Base-by-base conservation (phyloP, 2,888 invertebrate genomes). In the Amorpha juglandis region DNA sequence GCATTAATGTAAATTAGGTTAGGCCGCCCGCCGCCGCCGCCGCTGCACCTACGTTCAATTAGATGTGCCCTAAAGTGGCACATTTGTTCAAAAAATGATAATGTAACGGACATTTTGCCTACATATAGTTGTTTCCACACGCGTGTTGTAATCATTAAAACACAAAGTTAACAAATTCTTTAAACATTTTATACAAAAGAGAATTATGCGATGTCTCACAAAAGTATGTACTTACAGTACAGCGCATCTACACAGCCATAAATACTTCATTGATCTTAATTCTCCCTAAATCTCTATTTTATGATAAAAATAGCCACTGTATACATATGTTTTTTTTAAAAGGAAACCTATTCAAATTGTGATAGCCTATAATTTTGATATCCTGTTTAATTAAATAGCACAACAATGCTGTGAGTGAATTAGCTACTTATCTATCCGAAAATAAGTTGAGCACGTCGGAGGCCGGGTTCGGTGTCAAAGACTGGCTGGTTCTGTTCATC, bases 1-100 rank as follows among this genome's bases (percentile, higher is more conserved):
- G 90, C 92, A 92, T 93, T 92, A 92, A 92, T 93, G 92, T 93
- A 92, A 93, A 93, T 93, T 93, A 92, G 92, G 92, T 91, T 91
- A 92, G 89, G 89, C 81, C 76, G 77, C 76, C 83, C 83, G 86
- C 84, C 27, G 27, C 27, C 27, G 27, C 27, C 78, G 74, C 74
- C 81, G 85, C 84, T 83, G 87, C 90, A 89, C 91, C 92, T 90
- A 91, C 91, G 81, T 90, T 90, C 92, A 92, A 92, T 93, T 92
- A 93, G 92, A 92, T 79, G 88, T 82, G 78, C 86, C 88, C 88
- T 82, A 88, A 90, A 90, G 88, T 89, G 88, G 90, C 88, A 82
- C 87, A 84, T 88, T 84, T 89, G 87, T 88, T 84, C 86, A 83
- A 83, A 83, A n/a, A 83, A 83, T 86, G 86, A 87, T 85, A 85